Base-by-base conservation (phyloP, 2,797 vertebrate species). In the Coregonus sp. region DNA sequence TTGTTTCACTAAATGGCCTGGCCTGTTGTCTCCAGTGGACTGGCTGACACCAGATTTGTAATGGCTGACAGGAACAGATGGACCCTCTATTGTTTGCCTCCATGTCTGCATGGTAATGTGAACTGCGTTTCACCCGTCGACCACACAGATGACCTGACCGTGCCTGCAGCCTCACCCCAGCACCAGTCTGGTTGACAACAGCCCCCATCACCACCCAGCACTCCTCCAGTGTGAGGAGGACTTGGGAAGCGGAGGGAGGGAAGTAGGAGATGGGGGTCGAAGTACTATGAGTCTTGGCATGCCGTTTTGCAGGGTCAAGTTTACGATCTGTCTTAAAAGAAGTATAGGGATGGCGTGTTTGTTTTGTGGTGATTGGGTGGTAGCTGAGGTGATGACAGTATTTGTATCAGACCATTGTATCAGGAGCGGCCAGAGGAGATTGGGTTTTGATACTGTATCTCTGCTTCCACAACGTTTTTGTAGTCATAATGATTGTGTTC, bases 31-130 rank as follows among this genome's bases (percentile, higher is more conserved):
- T 95, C 95, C 95, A 91, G 95, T 84, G 92, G 95, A 93, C 95
- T 94, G 95, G 96, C 95, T 99, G 97, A 99, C 97, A 98, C 95
- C 94, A 98, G 96, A 98, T 99, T 98, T 98, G 97, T 98, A 98
- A 97, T 96, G 87, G 84, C 89, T 96, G 98, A 98, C 96, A 95
- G 95, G 96, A 97, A 98, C 98, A 99, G 97, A 99, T 99, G 97
- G 97, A 96, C 91, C 92, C 94, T 95, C 94, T 96, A 97, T 99
- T 99, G 97, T 98, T 94, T 91, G 89, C 88, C 92, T 86, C 93
- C 93, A 95, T 96, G 97, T 97, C 97, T 97, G 96, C 97, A 99
- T 99, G 98, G 96, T 98, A 98, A 99, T 99, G 97, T 99, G 98
- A 98, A 98, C 97, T 96, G 95, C 94, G 96, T 96, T 98, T 98